Percentiles rank a stretch among this genome's conserved stretches.
These are phyloP conservation scores for Syngnathus floridae DNA, from an alignment of 2,113 vertebrate genomes.

Conservation along the genomic window DNA sequence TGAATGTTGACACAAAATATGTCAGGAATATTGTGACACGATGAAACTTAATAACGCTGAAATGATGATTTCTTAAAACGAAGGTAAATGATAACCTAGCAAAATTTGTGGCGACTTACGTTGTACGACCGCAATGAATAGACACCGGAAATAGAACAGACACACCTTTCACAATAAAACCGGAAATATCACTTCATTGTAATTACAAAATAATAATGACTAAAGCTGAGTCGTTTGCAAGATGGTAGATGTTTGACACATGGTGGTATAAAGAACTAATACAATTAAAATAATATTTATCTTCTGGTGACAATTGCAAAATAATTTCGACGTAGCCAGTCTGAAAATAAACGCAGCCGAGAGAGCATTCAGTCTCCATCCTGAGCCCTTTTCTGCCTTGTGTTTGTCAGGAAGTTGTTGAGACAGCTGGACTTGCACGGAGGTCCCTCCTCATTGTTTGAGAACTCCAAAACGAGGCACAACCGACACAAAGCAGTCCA, in stretches of 20 bases:
- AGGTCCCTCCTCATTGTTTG: slow-evolving; percentile 56
- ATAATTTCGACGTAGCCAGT: neutral
- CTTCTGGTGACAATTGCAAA: neutral
- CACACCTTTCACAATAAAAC: neutral
- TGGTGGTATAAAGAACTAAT: neutral
- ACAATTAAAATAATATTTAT: neutral
- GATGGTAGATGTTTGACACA: neutral
- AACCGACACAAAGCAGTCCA: slow-evolving; percentile 31
- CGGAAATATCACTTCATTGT: neutral
- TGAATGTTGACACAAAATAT: neutral
- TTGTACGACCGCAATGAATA: too few relatives aligned
- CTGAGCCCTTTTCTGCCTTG: slow-evolving; percentile 28
- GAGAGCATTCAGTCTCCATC: slow-evolving; percentile 15
- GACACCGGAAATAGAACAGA: neutral
- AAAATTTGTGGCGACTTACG: neutral
- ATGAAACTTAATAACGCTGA: neutral
- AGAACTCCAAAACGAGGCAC: slow-evolving; percentile 31
- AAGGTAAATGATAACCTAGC: neutral
- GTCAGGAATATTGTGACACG: neutral
- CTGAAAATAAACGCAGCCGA: slow-evolving; percentile 7
- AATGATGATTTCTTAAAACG: neutral
- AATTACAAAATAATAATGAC: neutral
- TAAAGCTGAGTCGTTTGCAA: neutral
- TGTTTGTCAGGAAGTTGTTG: slow-evolving; percentile 51
- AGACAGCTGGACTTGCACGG: slow-evolving; percentile 40